These are phyloP conservation scores for Hypomecis punctinalis DNA, from an alignment of 2,888 invertebrate species.

Conservation along the genomic window DNA sequence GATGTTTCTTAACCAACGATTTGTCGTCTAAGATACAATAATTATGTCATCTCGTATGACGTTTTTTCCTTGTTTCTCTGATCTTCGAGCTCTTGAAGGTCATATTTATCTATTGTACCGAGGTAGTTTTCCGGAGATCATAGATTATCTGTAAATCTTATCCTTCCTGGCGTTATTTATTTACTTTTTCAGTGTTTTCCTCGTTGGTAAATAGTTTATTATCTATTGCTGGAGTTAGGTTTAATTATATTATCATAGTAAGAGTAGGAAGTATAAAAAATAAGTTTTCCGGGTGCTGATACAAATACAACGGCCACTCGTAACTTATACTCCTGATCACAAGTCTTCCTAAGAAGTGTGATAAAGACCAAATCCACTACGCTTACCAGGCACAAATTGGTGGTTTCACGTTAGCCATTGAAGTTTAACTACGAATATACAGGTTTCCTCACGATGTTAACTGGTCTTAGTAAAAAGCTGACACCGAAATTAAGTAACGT, in stretches of 20 bases:
- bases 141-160: constrained; percentile 15
- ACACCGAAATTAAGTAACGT: too few species aligned
- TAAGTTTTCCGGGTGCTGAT: too few species aligned
- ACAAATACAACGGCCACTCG: too few species aligned
- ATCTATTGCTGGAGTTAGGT: background rate
- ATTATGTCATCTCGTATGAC: constrained; percentile 25
- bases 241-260: background rate
- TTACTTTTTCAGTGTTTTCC: background rate
- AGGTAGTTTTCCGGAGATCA: constrained; percentile 19
- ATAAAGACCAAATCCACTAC: too few species aligned
- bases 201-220: background rate
- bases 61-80: constrained; percentile 29
- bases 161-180: constrained; percentile 7
- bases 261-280: background rate
- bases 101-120: constrained; percentile 21
- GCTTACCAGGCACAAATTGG: too few species aligned
- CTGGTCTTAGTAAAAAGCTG: too few species aligned
- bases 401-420: too few species aligned
- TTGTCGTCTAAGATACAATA: constrained; percentile 19
- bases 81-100: constrained; percentile 26
- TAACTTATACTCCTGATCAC: too few species aligned
- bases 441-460: too few species aligned
- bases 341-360: too few species aligned
- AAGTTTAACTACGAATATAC: too few species aligned
- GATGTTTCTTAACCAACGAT: constrained; percentile 7